Percentiles rank a stretch among this genome's conserved stretches.
These are phyloP conservation scores for Petromus typicus DNA, from an alignment of 2,113 vertebrate genomes.

Conservation along the genomic window DNA sequence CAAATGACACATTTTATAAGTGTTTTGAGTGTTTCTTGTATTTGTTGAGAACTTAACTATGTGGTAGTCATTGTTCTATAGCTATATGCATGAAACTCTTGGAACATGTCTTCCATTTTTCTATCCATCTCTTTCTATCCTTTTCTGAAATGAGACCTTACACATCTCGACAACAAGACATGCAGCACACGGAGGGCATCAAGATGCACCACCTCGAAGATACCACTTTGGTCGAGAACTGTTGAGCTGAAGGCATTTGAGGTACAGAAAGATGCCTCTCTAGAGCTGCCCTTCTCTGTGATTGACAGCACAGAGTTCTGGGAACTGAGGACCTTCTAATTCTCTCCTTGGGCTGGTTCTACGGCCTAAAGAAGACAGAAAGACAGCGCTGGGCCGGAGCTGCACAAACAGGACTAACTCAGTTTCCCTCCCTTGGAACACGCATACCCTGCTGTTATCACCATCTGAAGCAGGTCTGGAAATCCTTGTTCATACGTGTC, in stretches of 20 bases:
- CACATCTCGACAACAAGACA: neutral
- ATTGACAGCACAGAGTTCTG: neutral
- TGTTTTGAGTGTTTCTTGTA: neutral
- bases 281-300: neutral
- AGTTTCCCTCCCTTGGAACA: accelerated
- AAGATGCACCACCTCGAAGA: neutral
- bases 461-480: neutral
- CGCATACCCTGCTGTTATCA: accelerated
- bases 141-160: neutral
- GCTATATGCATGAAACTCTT: neutral
- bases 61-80: neutral
- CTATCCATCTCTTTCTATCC: neutral
- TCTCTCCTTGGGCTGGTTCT: neutral
- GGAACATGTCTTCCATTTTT: neutral
- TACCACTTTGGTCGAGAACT: neutral
- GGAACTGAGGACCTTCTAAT: neutral
- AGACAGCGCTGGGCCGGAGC: neutral
- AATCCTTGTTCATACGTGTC: neutral
- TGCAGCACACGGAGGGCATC: neutral
- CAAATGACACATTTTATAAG: neutral
- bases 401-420: neutral
- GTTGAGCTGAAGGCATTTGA: neutral
- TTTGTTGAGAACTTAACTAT: neutral
- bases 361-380: neutral
- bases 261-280: neutral